Evolutionary conservation across 2,888 invertebrate genomes (phyloP).

Genomic region (Lycia hirtaria): DNA sequence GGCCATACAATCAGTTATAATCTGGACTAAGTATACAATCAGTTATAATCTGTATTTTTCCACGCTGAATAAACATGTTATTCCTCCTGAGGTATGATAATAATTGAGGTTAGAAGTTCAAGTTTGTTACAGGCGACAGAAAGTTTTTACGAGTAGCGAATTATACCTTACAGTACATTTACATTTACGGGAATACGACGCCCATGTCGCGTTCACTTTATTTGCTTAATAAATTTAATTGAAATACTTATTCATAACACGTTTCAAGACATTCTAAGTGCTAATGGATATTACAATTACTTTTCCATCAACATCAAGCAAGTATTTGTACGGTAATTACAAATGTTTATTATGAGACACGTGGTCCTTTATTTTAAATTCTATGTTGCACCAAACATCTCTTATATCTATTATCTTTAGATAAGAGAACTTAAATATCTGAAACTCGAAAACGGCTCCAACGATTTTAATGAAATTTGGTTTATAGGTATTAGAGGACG

Average conservation of each 20-base stretch:
- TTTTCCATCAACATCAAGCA: neutral
- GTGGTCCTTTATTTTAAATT: no score
- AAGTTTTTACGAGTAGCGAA: slow-evolving; percentile 38
- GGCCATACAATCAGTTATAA: no score
- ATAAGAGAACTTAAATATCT: no score
- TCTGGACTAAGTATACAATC: no score
- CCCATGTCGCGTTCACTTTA: slow-evolving; percentile 37
- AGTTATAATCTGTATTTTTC: no score
- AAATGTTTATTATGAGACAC: no score
- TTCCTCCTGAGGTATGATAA: slow-evolving; percentile 24
- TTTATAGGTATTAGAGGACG: no score
- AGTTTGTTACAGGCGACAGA: slow-evolving; percentile 34
- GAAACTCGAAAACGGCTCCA: no score
- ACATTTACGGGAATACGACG: slow-evolving; percentile 34
- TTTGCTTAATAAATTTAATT: slow-evolving; percentile 35
- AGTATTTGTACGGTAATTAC: no score
- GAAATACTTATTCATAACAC: slow-evolving; percentile 21
- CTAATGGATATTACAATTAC: neutral
- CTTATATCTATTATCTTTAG: no score
- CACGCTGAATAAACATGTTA: neutral
- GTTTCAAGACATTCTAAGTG: neutral
- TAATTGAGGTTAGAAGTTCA: slow-evolving; percentile 39
- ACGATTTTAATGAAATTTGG: no score
- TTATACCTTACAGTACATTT: slow-evolving; percentile 36
- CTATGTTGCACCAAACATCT: no score